A percentile compares a stretch with the other conserved stretches of the same genome.
phyloP scores from a whole-genome alignment of 2,113 vertebrate genomes.

The Manacus vitellinus region DNA sequence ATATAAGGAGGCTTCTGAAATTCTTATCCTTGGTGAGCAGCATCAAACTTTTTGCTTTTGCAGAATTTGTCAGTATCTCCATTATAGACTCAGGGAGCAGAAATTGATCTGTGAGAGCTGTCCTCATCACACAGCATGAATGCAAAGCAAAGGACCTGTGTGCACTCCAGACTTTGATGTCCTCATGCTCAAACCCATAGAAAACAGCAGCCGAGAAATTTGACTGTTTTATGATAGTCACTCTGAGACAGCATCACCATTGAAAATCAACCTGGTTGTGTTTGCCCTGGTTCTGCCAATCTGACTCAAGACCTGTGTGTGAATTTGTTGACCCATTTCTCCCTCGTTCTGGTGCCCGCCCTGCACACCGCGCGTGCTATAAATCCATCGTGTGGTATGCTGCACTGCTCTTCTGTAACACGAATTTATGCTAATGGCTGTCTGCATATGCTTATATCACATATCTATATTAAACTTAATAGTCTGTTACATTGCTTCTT shows the following conservation, averaged over 20 bases:
- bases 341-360: conserved; percentile 45
- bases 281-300: conserved; percentile 66
- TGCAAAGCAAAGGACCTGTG: conserved; percentile 10
- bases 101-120: conserved; percentile 40
- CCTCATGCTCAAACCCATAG: neutral
- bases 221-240: neutral
- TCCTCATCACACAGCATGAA: neutral
- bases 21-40: neutral
- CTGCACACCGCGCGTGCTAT: conserved; percentile 50
- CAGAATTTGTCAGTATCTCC: conserved; percentile 16
- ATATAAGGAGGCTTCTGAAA: neutral
- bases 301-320: conserved; percentile 57
- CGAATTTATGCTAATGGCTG: conserved; percentile 98
- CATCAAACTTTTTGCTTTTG: neutral
- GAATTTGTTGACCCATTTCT: conserved; percentile 71
- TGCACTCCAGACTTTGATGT: conserved; percentile 1
- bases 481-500: conserved; percentile 99
- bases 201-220: conserved; percentile 14
- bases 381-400: conserved; percentile 65
- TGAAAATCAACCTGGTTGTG: conserved; percentile 37
- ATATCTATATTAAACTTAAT: conserved; percentile 99
- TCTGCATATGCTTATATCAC: conserved; percentile 99
- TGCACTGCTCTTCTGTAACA: conserved; percentile 86
- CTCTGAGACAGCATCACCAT: conserved; percentile 2
- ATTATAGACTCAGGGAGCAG: conserved; percentile 20